phyloP scores from a whole-genome alignment of 2,113 vertebrate species.

The Ictidomys tridecemlineatus region DNA sequence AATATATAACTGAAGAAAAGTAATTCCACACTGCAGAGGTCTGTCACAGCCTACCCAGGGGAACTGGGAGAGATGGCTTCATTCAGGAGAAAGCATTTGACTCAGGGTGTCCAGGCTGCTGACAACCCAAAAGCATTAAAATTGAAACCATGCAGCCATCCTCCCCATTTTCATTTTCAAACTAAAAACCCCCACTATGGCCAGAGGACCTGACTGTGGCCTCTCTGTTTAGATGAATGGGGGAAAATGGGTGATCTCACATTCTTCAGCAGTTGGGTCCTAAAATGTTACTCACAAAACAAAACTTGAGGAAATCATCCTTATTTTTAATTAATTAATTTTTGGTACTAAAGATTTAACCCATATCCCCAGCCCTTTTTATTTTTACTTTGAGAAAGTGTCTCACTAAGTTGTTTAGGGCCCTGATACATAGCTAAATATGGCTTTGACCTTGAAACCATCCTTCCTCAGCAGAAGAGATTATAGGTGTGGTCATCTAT shows the following conservation, averaged over 20 bases:
- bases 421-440: too few species aligned
- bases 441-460: too few species aligned
- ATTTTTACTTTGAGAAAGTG: too few species aligned
- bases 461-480: too few species aligned
- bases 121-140: constrained; percentile 41
- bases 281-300: constrained; percentile 14
- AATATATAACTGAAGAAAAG: not conserved
- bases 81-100: not conserved
- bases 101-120: not conserved
- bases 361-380: too few species aligned
- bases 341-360: too few species aligned
- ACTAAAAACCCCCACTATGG: not conserved
- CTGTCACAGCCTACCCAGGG: not conserved
- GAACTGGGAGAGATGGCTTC: not conserved
- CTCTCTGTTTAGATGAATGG: constrained; percentile 48
- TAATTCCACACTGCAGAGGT: not conserved
- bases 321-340: not conserved
- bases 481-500: too few species aligned
- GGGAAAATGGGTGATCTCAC: constrained; percentile 39
- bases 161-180: constrained; percentile 72
- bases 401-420: too few species aligned
- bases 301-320: constrained; percentile 26
- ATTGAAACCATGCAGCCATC: constrained; percentile 56
- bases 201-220: not conserved
- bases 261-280: not conserved